Evolutionary conservation across 2,113 vertebrate species (phyloP), one percentile per base, ranked within the genome.

Genomic region (Xerus inauris): DNA sequence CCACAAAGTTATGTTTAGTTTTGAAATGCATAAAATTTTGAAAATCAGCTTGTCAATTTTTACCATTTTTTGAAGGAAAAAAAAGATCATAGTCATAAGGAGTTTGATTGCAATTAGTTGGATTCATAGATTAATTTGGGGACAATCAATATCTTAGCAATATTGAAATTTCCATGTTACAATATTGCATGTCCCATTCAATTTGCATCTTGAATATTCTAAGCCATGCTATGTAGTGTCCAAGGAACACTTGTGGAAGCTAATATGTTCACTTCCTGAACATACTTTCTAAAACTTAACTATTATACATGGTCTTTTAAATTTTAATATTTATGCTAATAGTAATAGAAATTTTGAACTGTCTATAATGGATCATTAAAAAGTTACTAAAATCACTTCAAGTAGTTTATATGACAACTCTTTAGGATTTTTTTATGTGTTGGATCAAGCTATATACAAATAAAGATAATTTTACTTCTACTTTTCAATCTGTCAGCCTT

Each of bases 251-350:
- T 54, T 54, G 54, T 54, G 54, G 19, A 54, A 59, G 22, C 57
- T 59, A 20, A 54, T 54, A 54, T 54, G 5, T 85, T 57, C 26
- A 6, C 77, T 35, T 87, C 49, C 65, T 77, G 8, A 92, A 86
- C 20, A 75, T 67, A 80, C 13, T 94, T 91, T 26, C 71, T 88
- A 86, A 95, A 92, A 69, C 49, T 76, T 75, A 86, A 17, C 20
- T 87, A 62, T 59, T 45, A 3, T 45, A 83, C 83, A 19, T 35
- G 45, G 19, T 20, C 45, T 54, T 73, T 90, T 92, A n/a, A 12
- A 69, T 51, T 87, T 87, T 91, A 87, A 26, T 75, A 64, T 81
- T 88, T 88, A 71, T 90, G 40, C 57, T 69, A 86, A 42, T 51
- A 76, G 38, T 69, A 87, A 90, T 82, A 42, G 16, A 54, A 35